Percentiles rank a stretch among this genome's conserved stretches.
Evolutionary conservation across 2,888 invertebrate species (phyloP).

Genomic region (Nomada goodeniana): DNA sequence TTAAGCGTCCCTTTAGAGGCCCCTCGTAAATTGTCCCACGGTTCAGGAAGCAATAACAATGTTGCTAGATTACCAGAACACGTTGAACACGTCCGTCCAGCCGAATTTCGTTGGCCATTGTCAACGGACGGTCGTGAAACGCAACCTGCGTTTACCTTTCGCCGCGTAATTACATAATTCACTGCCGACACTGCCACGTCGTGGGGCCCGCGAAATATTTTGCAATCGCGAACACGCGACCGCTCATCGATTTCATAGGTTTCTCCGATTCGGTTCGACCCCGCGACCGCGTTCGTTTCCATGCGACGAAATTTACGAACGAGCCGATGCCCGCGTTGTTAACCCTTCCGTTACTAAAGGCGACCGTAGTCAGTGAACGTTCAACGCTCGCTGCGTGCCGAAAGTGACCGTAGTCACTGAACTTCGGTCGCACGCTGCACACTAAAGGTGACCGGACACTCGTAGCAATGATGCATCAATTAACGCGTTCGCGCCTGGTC

Average conservation of each 20-base stretch:
- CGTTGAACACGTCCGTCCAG: neutral
- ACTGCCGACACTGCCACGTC: neutral
- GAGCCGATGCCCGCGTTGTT: constrained; percentile 14
- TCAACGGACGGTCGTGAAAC: constrained; percentile 31
- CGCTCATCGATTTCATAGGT: constrained; percentile 29
- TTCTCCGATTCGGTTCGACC: constrained; percentile 10
- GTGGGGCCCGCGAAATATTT: constrained; percentile 24
- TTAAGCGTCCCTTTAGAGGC: neutral
- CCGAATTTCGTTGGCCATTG: constrained; percentile 30
- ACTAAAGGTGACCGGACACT: no score
- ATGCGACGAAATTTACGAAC: constrained; percentile 20
- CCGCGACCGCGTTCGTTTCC: constrained; percentile 5
- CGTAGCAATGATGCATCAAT: no score
- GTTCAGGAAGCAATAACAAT: constrained; percentile 28
- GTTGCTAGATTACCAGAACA: constrained; percentile 18
- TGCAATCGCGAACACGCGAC: constrained; percentile 4
- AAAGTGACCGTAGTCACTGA: no score
- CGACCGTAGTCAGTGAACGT: no score
- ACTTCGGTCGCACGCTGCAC: no score
- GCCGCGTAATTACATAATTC: constrained; percentile 52
- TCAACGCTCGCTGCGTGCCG: no score
- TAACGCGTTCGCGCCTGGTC: no score
- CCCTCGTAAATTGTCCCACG: constrained; percentile 11
- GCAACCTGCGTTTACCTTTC: constrained; percentile 34
- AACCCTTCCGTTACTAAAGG: neutral